Conservation (phyloP, 2,888 invertebrate genomes). For the Pyrochroa serraticornis region DNA sequence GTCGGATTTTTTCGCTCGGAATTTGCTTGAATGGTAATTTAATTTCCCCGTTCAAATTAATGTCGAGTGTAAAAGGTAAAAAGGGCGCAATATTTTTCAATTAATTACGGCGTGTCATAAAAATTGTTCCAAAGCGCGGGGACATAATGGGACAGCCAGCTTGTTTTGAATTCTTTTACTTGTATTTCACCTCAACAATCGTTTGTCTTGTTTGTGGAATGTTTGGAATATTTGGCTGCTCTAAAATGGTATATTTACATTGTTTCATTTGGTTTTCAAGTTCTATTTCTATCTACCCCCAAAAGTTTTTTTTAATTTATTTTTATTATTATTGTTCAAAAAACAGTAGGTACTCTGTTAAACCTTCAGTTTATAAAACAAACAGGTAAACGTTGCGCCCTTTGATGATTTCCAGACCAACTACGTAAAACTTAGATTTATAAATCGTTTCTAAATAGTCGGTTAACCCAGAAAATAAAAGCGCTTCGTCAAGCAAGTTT, state of each 20-base stretch:
- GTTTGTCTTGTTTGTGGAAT: conserved; percentile 27
- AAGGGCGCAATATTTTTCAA: conserved; percentile 5
- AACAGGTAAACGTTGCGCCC: too few species aligned
- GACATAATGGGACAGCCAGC: conserved; percentile 16
- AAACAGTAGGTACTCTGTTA: too few species aligned
- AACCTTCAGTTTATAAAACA: too few species aligned
- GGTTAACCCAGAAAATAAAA: conserved; percentile 5
- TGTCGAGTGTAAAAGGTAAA: conserved; percentile 1
- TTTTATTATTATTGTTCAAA: background rate
- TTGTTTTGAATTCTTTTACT: conserved; percentile 30
- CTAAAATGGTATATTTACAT: conserved; percentile 23
- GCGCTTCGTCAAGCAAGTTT: background rate
- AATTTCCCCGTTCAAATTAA: conserved; percentile 7
- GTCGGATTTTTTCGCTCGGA: conserved; percentile 9
- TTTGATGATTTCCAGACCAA: too few species aligned
- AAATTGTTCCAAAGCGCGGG: conserved; percentile 13
- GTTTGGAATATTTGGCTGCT: conserved; percentile 15
- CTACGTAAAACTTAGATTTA: too few species aligned
- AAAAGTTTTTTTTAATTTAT: conserved; percentile 17
- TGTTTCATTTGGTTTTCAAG: too few species aligned
- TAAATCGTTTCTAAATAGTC: background rate
- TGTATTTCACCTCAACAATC: conserved; percentile 22
- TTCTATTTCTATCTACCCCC: too few species aligned
- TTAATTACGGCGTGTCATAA: conserved; percentile 23
- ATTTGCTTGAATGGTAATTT: conserved; percentile 13